A percentile compares a stretch with the other conserved stretches of the same genome.
Conservation (phyloP, 2,113 vertebrate species). For the Cyrtonyx montezumae region DNA sequence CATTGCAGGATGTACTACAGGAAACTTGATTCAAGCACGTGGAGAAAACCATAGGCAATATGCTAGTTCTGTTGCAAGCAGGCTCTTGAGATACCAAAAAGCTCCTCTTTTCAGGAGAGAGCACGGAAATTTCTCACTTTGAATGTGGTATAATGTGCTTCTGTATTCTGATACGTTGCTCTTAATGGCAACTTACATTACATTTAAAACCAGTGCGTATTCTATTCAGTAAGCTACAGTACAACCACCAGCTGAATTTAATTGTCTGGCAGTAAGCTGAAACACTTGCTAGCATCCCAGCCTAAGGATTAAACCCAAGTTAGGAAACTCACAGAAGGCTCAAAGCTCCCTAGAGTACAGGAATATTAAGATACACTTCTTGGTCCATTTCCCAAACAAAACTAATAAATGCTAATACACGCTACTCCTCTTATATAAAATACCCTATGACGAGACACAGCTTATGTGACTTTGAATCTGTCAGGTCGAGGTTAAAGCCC, state of each 20-base stretch:
- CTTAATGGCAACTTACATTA: background rate
- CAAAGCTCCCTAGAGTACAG: background rate
- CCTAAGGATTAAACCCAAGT: background rate
- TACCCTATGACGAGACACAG: background rate
- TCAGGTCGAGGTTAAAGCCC: constrained; percentile 56
- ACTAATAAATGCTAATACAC: constrained; percentile 11
- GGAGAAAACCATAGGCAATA: fast-evolving
- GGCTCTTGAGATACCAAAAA: background rate
- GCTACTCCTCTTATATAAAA: constrained; percentile 31
- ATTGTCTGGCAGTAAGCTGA: background rate
- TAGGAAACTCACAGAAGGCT: background rate
- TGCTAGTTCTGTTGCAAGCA: background rate
- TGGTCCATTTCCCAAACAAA: constrained; percentile 34
- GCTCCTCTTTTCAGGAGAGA: background rate
- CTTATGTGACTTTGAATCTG: constrained; percentile 55
- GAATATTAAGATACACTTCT: background rate
- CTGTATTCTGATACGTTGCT: background rate
- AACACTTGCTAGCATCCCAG: background rate
- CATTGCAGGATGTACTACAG: background rate
- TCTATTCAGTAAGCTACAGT: fast-evolving
- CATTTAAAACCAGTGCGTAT: background rate
- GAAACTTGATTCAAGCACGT: background rate
- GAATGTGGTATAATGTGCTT: background rate
- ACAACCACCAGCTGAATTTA: background rate
- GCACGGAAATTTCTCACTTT: background rate